Percentiles rank a stretch among this genome's conserved stretches.
These are phyloP conservation scores for Andrena chrysosceles DNA, from an alignment of 2,888 invertebrate genomes.

Conservation along the genomic window DNA sequence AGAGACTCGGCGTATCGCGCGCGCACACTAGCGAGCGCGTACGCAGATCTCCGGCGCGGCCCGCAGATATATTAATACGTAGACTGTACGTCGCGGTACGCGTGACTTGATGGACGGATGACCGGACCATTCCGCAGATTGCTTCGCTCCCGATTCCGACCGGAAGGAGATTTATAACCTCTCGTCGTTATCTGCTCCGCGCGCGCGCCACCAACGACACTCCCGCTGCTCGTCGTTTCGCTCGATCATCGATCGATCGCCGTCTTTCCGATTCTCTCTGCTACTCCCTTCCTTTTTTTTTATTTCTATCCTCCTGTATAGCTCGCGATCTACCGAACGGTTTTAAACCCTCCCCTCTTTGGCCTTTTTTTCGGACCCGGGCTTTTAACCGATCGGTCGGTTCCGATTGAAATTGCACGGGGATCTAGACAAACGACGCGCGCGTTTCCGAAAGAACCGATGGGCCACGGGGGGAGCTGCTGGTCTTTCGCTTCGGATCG, in stretches of 20 bases:
- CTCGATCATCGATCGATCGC: conserved; percentile 74
- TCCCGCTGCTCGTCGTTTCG: conserved; percentile 46
- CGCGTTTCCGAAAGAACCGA: conserved; percentile 2
- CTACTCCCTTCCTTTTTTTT: not conserved
- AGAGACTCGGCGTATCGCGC: not conserved
- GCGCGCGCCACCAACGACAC: conserved; percentile 60
- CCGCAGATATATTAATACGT: conserved; percentile 74
- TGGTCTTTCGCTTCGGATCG: conserved; percentile 31
- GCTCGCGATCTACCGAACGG: not conserved
- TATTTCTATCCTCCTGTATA: not conserved
- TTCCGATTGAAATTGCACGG: conserved; percentile 30
- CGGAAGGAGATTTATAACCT: conserved; percentile 84
- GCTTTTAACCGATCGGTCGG: conserved; percentile 31
- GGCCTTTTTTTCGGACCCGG: not conserved
- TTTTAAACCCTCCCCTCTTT: not conserved
- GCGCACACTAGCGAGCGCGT: conserved; percentile 38
- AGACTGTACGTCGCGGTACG: conserved; percentile 76
- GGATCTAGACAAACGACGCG: conserved; percentile 37
- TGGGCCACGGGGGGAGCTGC: not conserved
- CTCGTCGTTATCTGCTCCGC: conserved; percentile 81
- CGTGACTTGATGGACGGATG: conserved; percentile 84
- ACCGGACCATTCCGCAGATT: conserved; percentile 84
- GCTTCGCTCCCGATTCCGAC: conserved; percentile 82
- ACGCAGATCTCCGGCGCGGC: conserved; percentile 58
- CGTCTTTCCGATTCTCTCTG: conserved; percentile 27